Conservation (phyloP, 2,888 invertebrate genomes). For the Smittia sp. region DNA sequence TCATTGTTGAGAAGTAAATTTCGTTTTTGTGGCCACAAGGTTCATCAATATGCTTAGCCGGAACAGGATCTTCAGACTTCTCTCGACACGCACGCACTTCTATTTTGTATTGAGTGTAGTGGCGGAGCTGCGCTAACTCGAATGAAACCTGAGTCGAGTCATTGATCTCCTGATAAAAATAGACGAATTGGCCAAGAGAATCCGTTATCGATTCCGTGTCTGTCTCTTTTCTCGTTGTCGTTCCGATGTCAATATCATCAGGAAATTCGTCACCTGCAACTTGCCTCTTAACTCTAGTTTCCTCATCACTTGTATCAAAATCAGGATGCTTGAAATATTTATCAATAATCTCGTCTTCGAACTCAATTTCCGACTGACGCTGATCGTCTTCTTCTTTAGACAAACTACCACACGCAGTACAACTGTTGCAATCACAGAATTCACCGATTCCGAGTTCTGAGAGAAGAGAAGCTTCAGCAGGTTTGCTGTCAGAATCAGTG, state of each 20-base stretch:
- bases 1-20: too few relatives aligned
- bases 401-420: conserved; percentile 47
- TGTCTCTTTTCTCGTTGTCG: too few relatives aligned
- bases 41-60: too few relatives aligned
- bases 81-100: conserved; percentile 74
- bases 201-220: neutral
- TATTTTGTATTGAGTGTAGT: conserved; percentile 75
- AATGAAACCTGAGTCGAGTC: too few relatives aligned
- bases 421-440: conserved; percentile 30
- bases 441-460: too few relatives aligned
- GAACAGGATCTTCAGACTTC: conserved; percentile 57
- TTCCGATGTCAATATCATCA: too few relatives aligned
- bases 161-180: neutral
- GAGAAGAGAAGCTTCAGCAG: neutral
- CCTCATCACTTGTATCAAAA: too few relatives aligned
- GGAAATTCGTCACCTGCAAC: too few relatives aligned
- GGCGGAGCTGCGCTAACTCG: conserved; percentile 59
- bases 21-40: too few relatives aligned
- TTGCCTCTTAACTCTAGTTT: conserved; percentile 78
- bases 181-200: neutral
- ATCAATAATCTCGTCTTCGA: conserved; percentile 78
- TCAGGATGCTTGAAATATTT: too few relatives aligned
- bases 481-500: neutral
- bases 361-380: conserved; percentile 62
- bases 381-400: conserved; percentile 61